Base-by-base conservation (phyloP, 2,888 invertebrate species). In the Drosophila paucipuncta region DNA sequence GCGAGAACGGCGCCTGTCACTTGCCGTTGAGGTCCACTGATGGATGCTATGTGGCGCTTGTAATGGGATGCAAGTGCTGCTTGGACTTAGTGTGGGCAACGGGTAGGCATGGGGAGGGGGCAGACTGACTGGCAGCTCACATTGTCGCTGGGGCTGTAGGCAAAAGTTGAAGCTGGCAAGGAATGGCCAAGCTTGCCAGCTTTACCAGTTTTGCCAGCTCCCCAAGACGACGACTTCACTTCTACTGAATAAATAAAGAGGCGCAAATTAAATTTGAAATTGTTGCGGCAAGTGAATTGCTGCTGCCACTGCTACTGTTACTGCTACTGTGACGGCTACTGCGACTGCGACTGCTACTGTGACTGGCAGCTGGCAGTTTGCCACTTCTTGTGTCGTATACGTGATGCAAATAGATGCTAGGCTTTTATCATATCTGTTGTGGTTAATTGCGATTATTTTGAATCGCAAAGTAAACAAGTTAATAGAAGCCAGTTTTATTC, bases 191-290 rank as follows among this genome's bases (percentile, higher is more conserved):
- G 43, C 33, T 25, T 13, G 22, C 33, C 25, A 43, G 55, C 10
- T 39, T 22, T 13, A 13, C 35, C 35, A 31, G 22, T 11, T 25
- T 35, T 31, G 53, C 39, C 59, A 55, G 63, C 72, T 70, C 58
- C 80, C 71, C 50, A 69, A 71, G 47, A 47, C 47, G 55, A 28
- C 47, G 72, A 60, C 69, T 73, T 78, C 37, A 72, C 74, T 47
- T 28, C 47, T 73, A 18, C 25, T 89, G 77, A 87, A 85, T 85
- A 89, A 85, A 77, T 85, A 87, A 85, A 74, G 65, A 76, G 83
- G 78, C 78, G 73, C 59, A 89, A 85, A 87, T 85, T 78, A 78
- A 89, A 89, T 87, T 89, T 78, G 58, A 73, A 85, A 87, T 72
- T 82, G 73, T 71, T 78, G 72, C 33, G 25, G 53, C 25, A 54